Percentiles rank a stretch among this genome's conserved stretches.
Evolutionary conservation across 2,797 vertebrate genomes (phyloP).

Genomic region (Setipinna tenuifilis): DNA sequence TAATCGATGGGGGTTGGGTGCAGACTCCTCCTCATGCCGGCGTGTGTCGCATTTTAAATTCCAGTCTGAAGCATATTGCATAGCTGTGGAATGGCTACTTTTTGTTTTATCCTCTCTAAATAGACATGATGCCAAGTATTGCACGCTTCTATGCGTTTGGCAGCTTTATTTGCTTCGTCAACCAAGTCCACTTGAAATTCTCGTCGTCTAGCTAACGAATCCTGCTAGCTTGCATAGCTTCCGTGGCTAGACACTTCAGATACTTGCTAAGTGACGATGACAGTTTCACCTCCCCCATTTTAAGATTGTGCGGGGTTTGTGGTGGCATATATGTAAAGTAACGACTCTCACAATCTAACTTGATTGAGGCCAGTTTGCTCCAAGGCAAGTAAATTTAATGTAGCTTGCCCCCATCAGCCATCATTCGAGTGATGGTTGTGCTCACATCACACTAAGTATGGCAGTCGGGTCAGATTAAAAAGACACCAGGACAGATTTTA

Average conservation of each 20-base stretch:
- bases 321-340: too few relatives aligned
- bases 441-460: too few relatives aligned
- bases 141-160: not conserved
- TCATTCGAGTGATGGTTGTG: too few relatives aligned
- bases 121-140: not conserved
- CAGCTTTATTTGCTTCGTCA: not conserved
- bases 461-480: not conserved
- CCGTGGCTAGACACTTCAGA: not conserved
- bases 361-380: too few relatives aligned
- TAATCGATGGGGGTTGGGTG: constrained; percentile 38
- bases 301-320: not conserved
- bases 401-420: too few relatives aligned
- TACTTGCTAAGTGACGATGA: not conserved
- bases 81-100: not conserved
- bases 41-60: constrained; percentile 39
- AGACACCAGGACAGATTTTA: too few relatives aligned
- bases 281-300: not conserved
- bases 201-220: not conserved
- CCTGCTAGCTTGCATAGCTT: not conserved
- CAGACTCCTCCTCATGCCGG: constrained; percentile 39
- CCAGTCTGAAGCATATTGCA: not conserved
- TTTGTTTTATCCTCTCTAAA: not conserved
- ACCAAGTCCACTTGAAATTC: not conserved
- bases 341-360: too few relatives aligned
- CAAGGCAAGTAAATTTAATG: too few relatives aligned